Base-by-base conservation (phyloP, 1,140 invertebrate species). In the Amphibalanus amphitrite region DNA sequence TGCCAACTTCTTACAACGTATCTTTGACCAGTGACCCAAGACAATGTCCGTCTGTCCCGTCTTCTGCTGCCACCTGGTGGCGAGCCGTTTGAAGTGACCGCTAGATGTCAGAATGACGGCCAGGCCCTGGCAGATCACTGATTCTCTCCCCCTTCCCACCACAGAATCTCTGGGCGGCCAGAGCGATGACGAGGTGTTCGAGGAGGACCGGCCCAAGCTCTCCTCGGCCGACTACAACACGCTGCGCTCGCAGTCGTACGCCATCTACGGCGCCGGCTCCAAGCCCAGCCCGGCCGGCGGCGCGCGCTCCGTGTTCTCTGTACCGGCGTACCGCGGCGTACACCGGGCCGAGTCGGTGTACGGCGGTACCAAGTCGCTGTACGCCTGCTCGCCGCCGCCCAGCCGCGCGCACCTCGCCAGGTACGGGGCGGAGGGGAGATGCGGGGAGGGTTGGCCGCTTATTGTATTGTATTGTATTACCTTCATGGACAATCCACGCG, bases 361-460 rank as follows among this genome's bases (percentile, higher is more conserved):
- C 77, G 90, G 89, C 26, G 90, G 90, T 3, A 91, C 89, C 17
- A 90, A 91, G 76, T 92, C 90, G 0, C 79, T 93, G 26, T 91
- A 91, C 78, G 89, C 90, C 78, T 88, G 89, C 75, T 91, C 89
- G 0, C 91, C 91, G 28, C 76, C 76, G 25, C 71, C 77, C 17
- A 89, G 90, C 0, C 78, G 90, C 40, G 88, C 89, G 28, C 89
- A 91, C 79, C 81, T 93, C 64, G 47, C 47, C 47, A 30, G 29
- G 29, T 30, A 23, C 29, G 33, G n/a, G n/a, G n/a, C n/a, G n/a
- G n/a, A n/a, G n/a, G n/a, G n/a, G n/a, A n/a, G n/a, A n/a, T n/a
- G n/a, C n/a, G n/a, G n/a, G n/a, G n/a, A n/a, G n/a, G n/a, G n/a
- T n/a, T n/a, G n/a, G n/a, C n/a, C n/a, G n/a, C n/a, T n/a, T n/a